Base-by-base conservation (phyloP, 2,888 invertebrate genomes). In the Stegana nigrithorax region DNA sequence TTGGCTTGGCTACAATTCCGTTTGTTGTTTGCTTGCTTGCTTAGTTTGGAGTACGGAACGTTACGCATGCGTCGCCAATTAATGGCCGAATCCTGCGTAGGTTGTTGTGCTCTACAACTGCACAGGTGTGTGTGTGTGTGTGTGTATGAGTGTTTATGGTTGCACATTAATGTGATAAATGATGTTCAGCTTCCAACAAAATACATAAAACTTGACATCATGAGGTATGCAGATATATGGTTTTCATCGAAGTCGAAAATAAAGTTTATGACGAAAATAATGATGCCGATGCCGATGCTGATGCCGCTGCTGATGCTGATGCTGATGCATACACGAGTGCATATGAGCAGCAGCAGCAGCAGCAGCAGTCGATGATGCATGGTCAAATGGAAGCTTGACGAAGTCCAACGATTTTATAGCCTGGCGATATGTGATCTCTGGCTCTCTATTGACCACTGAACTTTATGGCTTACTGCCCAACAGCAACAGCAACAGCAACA, bases 401-500 rank as follows among this genome's bases (percentile, higher is more conserved):
- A 23, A 12, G 21, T 12, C 25, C 47, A n/a, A n/a, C n/a, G n/a
- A n/a, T n/a, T n/a, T n/a, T n/a, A n/a, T n/a, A n/a, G 8, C 47
- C 25, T 47, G 47, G 21, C 36, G 47, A 8, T 47, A 42, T 42
- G 42, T 42, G 42, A 47, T 47, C 47, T 23, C 23, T 47, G 21
- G 23, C n/a, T n/a, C n/a, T 21, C 47, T 12, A 57, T 44, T 42
- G 57, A 47, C 14, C 47, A 23, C 47, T 60, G 51, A 23, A 26
- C 59, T 60, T 60, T 60, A 51, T 60, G 42, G 17, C 58, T 25
- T 10, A 2, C 21, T 56, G n/a, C n/a, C n/a, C 6, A 32, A 32
- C 32, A 32, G n/a, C 6, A 0, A 2, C 2, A 4, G n/a, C 6
- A 32, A 32, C 32, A 2, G n/a, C 2, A 32, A 32, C 4, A 32